Conservation (phyloP, 1,140 invertebrate genomes). For the Spodoptera frugiperda region DNA sequence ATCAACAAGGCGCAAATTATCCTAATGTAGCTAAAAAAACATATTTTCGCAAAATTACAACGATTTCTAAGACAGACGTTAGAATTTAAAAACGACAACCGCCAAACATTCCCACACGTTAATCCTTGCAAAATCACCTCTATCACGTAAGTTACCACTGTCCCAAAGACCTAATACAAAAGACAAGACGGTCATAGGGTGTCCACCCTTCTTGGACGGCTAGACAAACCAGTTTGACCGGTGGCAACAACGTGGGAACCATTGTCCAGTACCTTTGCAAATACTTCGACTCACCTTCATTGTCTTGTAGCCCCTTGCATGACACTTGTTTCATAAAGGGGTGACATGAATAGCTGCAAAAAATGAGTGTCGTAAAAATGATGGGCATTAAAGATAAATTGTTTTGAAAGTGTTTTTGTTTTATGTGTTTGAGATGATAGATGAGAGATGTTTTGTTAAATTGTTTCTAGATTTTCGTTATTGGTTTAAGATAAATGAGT, state of each 20-base stretch:
- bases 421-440: background rate
- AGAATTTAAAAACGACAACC: slow-evolving; percentile 30
- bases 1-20: too few relatives aligned
- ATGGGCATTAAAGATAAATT: slow-evolving; percentile 35
- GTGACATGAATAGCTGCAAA: background rate
- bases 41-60: background rate
- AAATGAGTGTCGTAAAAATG: background rate
- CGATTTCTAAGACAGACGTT: background rate
- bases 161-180: slow-evolving; percentile 21
- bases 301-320: background rate
- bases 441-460: background rate
- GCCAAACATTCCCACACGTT: slow-evolving; percentile 61
- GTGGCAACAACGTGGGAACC: slow-evolving; percentile 69
- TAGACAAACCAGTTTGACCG: slow-evolving; percentile 76
- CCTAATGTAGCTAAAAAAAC: too few relatives aligned
- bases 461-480: background rate
- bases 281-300: slow-evolving; percentile 13
- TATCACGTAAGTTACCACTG: slow-evolving; percentile 59
- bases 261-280: slow-evolving; percentile 60
- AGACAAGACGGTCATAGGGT: slow-evolving; percentile 63
- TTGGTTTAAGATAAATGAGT: too few relatives aligned
- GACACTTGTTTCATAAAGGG: slow-evolving; percentile 48
- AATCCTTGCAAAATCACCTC: slow-evolving; percentile 65
- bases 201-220: slow-evolving; percentile 61
- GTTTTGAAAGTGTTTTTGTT: slow-evolving; percentile 17